Percentiles rank a stretch among this genome's conserved stretches.
Evolutionary conservation across 1,140 invertebrate genomes (phyloP).

Genomic region (silkworm (Bombyx mori)): ASM3026992v2 NC_085131.1:1621501-1622000

Average conservation of each 20-base stretch:
- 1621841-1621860: too few species aligned
- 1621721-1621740: too few species aligned
- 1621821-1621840: too few species aligned
- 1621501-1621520: conserved; percentile 50
- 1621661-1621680: conserved; percentile 9
- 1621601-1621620: conserved; percentile 66
- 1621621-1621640: conserved; percentile 43
- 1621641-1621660: conserved; percentile 26
- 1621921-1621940: conserved; percentile 65
- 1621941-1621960: conserved; percentile 49
- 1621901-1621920: conserved; percentile 49
- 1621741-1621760: too few species aligned
- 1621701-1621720: too few species aligned
- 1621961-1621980: conserved; percentile 58
- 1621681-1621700: not conserved
- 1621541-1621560: conserved; percentile 31
- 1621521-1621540: conserved; percentile 58
- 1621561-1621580: conserved; percentile 11
- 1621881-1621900: conserved; percentile 22
- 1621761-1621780: too few species aligned
- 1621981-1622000: conserved; percentile 67
- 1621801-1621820: not conserved
- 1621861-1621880: conserved; percentile 2
- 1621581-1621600: conserved; percentile 40
- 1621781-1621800: not conserved